These are phyloP conservation scores for Deroplatys truncata DNA, from an alignment of 2,888 invertebrate species.

Conservation along the genomic window DNA sequence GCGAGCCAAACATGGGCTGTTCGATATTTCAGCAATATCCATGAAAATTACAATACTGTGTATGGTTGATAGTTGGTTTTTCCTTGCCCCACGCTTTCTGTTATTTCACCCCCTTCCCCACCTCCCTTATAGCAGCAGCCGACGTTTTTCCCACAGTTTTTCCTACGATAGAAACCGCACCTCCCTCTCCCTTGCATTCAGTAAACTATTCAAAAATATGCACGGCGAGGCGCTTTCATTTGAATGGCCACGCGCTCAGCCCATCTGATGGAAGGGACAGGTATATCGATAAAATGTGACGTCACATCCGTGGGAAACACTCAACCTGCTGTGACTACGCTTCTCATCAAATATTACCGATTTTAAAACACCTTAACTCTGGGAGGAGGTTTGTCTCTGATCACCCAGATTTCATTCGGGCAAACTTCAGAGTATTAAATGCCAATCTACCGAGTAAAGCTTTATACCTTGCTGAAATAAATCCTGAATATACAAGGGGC, in stretches of 20 bases:
- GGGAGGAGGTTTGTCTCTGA: neutral
- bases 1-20: neutral
- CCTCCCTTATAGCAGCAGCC: constrained; percentile 1
- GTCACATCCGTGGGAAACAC: neutral
- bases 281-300: neutral
- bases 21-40: neutral
- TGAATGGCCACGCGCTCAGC: neutral
- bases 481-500: too few relatives aligned
- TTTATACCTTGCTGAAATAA: too few relatives aligned
- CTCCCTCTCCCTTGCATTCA: neutral
- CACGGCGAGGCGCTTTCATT: neutral
- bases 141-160: neutral
- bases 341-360: neutral
- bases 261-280: neutral
- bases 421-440: too few relatives aligned
- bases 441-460: too few relatives aligned
- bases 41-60: neutral
- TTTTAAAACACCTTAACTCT: neutral
- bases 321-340: neutral
- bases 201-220: constrained; percentile 15
- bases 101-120: neutral
- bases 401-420: too few relatives aligned
- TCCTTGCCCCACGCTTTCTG: neutral
- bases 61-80: neutral
- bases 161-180: neutral